phyloP scores from a whole-genome alignment of 1,140 invertebrate species.

The Adelges cooleyi region DNA sequence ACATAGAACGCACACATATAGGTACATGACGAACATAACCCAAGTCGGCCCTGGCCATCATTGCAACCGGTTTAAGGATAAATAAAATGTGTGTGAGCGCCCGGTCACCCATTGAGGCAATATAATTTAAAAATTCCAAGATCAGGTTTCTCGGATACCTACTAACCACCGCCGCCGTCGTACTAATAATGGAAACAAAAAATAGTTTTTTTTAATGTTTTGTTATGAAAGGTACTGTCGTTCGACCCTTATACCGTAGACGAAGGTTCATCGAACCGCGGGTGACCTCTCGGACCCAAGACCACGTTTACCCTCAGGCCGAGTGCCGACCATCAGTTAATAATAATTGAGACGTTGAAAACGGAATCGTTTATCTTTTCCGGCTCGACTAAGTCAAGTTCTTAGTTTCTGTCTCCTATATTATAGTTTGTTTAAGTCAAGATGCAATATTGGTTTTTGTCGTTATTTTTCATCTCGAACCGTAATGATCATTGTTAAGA shows the following conservation, averaged over 20 bases:
- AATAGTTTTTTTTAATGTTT: constrained; percentile 11
- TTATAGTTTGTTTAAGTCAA: no score
- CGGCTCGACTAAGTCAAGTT: no score
- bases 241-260: background rate
- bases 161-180: background rate
- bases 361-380: background rate
- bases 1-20: background rate
- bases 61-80: constrained; percentile 13
- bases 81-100: background rate
- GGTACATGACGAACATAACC: no score
- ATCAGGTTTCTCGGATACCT: constrained; percentile 6
- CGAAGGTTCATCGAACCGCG: constrained; percentile 11
- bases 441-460: no score
- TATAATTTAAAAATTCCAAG: constrained; percentile 28
- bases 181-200: background rate
- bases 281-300: background rate
- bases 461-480: no score
- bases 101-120: background rate
- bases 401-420: no score
- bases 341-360: background rate
- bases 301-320: background rate
- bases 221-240: background rate
- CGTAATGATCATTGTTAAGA: no score
- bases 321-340: no score
- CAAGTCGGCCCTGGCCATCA: no score